Evolutionary conservation across 2,797 vertebrate species (phyloP), one percentile per base, ranked within the genome.

Genomic region (Melanotaenia maccullochi): DNA sequence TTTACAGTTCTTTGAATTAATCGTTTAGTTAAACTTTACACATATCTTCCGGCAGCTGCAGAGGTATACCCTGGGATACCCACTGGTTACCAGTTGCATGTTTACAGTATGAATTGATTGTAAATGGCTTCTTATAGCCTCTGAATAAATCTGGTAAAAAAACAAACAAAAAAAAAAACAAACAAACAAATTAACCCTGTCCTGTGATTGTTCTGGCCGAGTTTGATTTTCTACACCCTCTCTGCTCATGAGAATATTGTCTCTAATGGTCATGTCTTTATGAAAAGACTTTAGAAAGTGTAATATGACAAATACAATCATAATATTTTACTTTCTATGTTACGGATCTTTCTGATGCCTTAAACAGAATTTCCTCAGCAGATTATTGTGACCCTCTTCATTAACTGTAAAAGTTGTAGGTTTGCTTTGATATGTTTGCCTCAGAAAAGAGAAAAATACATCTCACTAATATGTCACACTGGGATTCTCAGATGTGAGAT

Each of bases 381-480:
- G 11, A 60, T 11, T 1, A 14, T 54, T 9, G 30, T 33, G 14
- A 36, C 24, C 3, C 35, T 66, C 22, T 58, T 55, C 58, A 71
- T 57, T 12, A 65, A 55, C 59, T 5, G 0, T 65, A 60, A 74
- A 66, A 63, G 11, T 20, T 49, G 38, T 1, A 16, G 20, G 28
- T 42, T 64, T 13, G 7, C 20, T 63, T 40, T 68, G 36, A 18
- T 33, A 56, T 12, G 52, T 66, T 44, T 35, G 13, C n/a, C 20
- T 12, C 20, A 60, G 62, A 20, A 52, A 76, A 28, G 14, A 51
- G 83, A 74, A 18, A 13, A 30, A 58, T 18, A 1, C n/a, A 32
- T 49, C 25, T 33, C 20, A 36, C 28, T 36, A 58, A 54, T 18
- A 0, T 36, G 55, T 52, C 6, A 25, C 57, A 7, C 47, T 60